Base-by-base conservation (phyloP, 2,113 vertebrate genomes). In the Melanerpes aurifrons region DNA sequence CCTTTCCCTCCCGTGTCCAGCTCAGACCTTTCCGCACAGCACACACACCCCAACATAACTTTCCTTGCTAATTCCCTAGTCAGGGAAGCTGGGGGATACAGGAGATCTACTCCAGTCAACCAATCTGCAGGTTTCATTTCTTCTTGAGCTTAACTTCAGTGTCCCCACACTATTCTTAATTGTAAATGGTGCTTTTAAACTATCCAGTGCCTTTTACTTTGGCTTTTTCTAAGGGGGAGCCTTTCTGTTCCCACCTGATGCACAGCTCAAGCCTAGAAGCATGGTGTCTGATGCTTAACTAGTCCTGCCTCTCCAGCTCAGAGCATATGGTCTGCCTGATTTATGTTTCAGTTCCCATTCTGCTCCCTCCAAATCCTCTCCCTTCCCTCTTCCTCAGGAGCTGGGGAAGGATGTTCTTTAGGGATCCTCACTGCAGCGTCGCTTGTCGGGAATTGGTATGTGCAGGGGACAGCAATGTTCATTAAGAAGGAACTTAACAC, bases 161-260 rank as follows among this genome's bases (percentile, higher is more conserved):
- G 8, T 53, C 24, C n/a, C 2, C 14, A 7, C 15, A 8, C 25
- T 28, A 7, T 7, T 25, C 12, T 4, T 54, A 24, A 57, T 89
- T 92, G 82, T 12, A 26, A 80, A 57, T 48, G 20, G 37, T 70
- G 19, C 6, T 75, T 78, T 87, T 31, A 69, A 79, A 47, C 29
- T 16, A 53, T 3, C 21, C 62, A 57, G 28, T 13, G 4, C 17
- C 26, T 82, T 76, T 71, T 1, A 0, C 25, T 56, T 85, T 53
- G 40, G 32, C 11, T 87, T 76, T 87, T 75, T 68, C 1, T 61
- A 35, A 74, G 29, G 57, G 68, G 63, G 68, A 72, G 32, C 45
- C 18, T 85, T 19, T 70, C n/a, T 18, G 16, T 56, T 92, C 59
- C 91, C 92, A 96, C 90, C 95, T 95, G 95, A 94, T 96, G 87